Evolutionary conservation across 2,113 vertebrate genomes (phyloP).

Genomic region (Caloenas nicobarica): DNA sequence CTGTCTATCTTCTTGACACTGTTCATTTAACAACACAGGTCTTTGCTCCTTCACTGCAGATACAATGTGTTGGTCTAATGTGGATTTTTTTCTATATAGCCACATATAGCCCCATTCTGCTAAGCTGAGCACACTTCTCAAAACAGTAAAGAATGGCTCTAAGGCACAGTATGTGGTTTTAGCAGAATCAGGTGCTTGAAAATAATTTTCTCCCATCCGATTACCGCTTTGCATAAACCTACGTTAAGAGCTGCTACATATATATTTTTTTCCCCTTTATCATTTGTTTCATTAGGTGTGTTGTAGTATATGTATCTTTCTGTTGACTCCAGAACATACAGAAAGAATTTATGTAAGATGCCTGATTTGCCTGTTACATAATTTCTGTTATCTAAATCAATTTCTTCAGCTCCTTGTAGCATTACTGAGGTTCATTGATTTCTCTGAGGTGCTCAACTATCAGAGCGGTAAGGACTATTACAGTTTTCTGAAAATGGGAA

Average conservation of each 20-base stretch:
- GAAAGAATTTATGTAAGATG: neutral
- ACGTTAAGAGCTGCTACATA: neutral
- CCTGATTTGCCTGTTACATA: neutral
- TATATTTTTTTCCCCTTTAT: neutral
- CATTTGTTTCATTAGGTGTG: neutral
- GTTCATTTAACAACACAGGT: neutral
- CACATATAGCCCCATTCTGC: neutral
- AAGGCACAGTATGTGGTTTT: neutral
- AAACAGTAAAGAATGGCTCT: neutral
- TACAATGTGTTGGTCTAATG: neutral
- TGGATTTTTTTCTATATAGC: neutral
- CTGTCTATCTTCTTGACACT: neutral
- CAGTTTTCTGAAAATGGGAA: neutral
- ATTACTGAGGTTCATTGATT: neutral
- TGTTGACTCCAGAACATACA: neutral
- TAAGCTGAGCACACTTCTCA: neutral
- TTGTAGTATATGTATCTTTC: neutral
- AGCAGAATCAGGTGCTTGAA: neutral
- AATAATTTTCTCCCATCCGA: neutral
- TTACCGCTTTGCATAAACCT: neutral
- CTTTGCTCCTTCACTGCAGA: neutral
- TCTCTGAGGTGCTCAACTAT: neutral
- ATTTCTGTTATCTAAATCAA: neutral
- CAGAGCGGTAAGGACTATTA: neutral
- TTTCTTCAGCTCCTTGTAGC: neutral